phyloP scores from a whole-genome alignment of 2,888 invertebrate genomes.

The Drosophila aldrichi region DNA sequence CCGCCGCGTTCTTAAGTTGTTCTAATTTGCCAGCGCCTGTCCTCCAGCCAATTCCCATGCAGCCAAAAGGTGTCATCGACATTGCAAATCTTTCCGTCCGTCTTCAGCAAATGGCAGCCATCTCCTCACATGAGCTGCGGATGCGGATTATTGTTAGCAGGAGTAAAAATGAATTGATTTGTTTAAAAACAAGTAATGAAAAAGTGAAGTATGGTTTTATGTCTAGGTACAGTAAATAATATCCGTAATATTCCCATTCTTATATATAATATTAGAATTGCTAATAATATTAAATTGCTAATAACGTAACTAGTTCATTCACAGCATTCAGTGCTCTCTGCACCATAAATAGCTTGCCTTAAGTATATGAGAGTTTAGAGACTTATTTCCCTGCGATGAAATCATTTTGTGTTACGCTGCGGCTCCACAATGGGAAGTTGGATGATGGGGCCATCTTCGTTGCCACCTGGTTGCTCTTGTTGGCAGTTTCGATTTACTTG shows the following conservation, averaged over 20 bases:
- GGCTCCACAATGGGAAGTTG: constrained; percentile 61
- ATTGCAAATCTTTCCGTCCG: too few relatives aligned
- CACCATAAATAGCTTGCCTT: constrained; percentile 23
- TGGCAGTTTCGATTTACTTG: constrained; percentile 66
- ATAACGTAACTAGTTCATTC: constrained; percentile 10
- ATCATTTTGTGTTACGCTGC: constrained; percentile 46
- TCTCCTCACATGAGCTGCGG: constrained; percentile 10
- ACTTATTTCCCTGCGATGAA: constrained; percentile 46
- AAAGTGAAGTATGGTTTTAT: not conserved
- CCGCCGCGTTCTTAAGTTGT: constrained; percentile 77
- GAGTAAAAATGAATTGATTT: not conserved
- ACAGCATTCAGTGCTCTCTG: constrained; percentile 4
- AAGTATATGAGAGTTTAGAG: not conserved
- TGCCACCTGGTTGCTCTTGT: constrained; percentile 60
- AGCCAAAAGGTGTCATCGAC: constrained; percentile 64
- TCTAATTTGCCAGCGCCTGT: constrained; percentile 66
- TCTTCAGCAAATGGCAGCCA: constrained; percentile 13
- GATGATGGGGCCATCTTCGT: constrained; percentile 37
- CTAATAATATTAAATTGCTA: too few relatives aligned
- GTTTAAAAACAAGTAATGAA: not conserved
- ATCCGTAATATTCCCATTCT: not conserved
- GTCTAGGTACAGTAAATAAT: not conserved
- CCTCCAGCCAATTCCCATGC: constrained; percentile 17
- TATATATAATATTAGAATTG: not conserved
- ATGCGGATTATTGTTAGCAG: not conserved